These are phyloP conservation scores for Ctenodactylus gundi DNA, from an alignment of 2,113 vertebrate species.

Conservation along the genomic window DNA sequence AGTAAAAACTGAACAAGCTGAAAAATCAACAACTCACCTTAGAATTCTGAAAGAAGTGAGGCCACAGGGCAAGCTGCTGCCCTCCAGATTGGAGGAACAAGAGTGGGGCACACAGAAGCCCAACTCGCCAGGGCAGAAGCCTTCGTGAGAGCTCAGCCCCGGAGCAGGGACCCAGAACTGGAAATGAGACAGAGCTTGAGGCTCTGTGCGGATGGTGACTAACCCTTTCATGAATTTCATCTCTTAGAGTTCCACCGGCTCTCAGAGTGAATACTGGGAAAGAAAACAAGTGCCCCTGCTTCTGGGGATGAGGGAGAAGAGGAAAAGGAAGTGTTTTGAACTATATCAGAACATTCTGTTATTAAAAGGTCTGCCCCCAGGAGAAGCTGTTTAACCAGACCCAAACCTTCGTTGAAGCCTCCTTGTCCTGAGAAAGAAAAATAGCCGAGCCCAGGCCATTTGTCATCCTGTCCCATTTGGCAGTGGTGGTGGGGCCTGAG, in stretches of 20 bases:
- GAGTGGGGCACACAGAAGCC: neutral
- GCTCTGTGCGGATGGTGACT: neutral
- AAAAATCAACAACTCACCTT: neutral
- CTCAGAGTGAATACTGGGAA: neutral
- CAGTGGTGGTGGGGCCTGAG: neutral
- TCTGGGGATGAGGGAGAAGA: neutral
- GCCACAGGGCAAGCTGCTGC: neutral
- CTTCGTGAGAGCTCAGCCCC: neutral
- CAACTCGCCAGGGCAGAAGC: neutral
- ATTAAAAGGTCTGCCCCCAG: neutral
- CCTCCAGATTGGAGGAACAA: neutral
- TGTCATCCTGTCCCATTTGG: neutral
- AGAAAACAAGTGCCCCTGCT: neutral
- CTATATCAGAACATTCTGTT: neutral
- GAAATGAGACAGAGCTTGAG: neutral
- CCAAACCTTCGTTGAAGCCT: neutral
- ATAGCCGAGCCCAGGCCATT: neutral
- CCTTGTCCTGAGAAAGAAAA: neutral
- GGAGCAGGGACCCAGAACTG: no score
- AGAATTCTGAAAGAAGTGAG: neutral
- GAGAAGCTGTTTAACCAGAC: neutral
- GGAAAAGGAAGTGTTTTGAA: neutral
- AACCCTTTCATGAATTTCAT: neutral
- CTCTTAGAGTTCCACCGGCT: neutral
- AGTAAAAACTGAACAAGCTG: neutral